Evolutionary conservation across 2,113 vertebrate species (phyloP), one percentile per base, ranked within the genome.

Genomic region (Empidonax traillii): DNA sequence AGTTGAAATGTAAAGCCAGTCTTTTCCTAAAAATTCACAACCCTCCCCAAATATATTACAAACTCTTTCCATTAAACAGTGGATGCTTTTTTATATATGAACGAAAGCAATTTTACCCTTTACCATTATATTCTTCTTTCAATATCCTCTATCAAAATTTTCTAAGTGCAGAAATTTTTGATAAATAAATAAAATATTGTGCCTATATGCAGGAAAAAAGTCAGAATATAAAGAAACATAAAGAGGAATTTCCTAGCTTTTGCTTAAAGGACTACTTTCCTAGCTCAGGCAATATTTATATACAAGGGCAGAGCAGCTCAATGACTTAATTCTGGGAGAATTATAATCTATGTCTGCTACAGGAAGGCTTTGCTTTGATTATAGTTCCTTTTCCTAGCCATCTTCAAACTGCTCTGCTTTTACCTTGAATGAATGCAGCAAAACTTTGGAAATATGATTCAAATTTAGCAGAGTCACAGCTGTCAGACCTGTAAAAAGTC

Each of bases 401-500:
- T 76, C 76, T 90, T 31, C 24, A 46, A 89, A 46, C 14, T 84
- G 21, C 31, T 61, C 37, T 91, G 7, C 5, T 53, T 87, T 75
- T 94, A 63, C 52, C 81, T 91, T 93, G 27, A 31, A 41, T 41
- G 71, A 20, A 46, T 73, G 39, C 17, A 94, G 37, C 17, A 86
- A 93, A 66, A 58, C 61, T 69, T 90, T 94, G 72, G 10, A 96
- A 94, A 93, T 86, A 13, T 85, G 35, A 95, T 66, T 94, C 61
- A 94, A 97, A 95, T 90, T 79, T 71, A 89, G 74, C 89, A 97
- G 92, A 67, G 22, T 94, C 93, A 63, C 80, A 89, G 65, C 52
- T 90, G 39, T 53, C 51, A 92, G 23, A 58, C 43, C 14, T 77
- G 35, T 80, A 92, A 88, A 85, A 88, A 80, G 10, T 14, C 12